Base-by-base conservation (phyloP, 2,797 vertebrate species). In the Sebastes variabilis region DNA sequence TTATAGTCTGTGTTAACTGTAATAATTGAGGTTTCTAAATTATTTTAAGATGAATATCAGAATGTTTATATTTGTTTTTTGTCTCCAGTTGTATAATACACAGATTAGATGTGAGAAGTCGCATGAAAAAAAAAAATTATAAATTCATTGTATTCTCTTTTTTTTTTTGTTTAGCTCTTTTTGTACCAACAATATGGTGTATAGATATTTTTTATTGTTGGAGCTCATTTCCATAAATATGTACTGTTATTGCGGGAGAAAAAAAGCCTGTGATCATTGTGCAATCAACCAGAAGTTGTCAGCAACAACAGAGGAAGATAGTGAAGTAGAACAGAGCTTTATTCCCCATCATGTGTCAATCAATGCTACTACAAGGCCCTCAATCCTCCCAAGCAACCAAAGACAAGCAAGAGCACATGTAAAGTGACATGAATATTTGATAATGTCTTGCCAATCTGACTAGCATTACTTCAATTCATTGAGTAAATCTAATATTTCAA, bases 341-440 rank as follows among this genome's bases (percentile, higher is more conserved):
- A 74, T 84, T 87, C 81, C 69, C 77, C 73, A 80, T 81, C 80
- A 77, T n/a, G 72, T 83, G 85, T 84, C 88, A 90, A 59, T 91
- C 89, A 89, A 16, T 54, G 73, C 66, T 55, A 58, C 66, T 75
- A 46, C 84, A 80, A 81, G 84, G 75, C 79, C 80, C 55, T 80
- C 64, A 69, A 60, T 84, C 55, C 83, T 83, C 80, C 80, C 52
- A 65, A 73, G 84, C 52, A 69, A 67, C 62, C 69, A 90, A 87
- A 85, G 55, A 85, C 83, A 79, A 84, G 79, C 65, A 62, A 58
- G 18, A 82, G 66, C 70, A 77, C 64, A 72, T 84, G 77, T 85
- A 86, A 88, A 88, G 34, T 75, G 79, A 74, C 79, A 89, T 90
- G 60, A 88, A 90, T 90, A 85, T 91, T 89, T 87, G 49, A 91